A percentile compares a stretch with the other conserved stretches of the same genome.
Conservation (phyloP, 2,888 invertebrate genomes). For the Odontomyia ornata region DNA sequence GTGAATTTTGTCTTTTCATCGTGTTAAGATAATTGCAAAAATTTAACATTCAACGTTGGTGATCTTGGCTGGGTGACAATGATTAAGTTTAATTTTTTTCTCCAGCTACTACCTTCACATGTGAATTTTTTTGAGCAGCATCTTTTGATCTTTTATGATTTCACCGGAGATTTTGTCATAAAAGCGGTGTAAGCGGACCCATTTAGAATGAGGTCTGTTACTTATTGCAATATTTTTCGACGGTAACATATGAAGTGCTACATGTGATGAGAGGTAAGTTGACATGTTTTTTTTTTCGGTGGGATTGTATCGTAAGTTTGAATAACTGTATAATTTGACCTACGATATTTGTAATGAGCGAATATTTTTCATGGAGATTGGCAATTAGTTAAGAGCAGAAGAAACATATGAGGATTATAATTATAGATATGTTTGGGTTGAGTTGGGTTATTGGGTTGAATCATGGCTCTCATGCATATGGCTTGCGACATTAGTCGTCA, state of each 20-base stretch:
- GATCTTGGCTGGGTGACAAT: slow-evolving; percentile 16
- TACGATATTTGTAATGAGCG: not conserved
- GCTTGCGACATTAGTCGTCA: no score
- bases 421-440: no score
- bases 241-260: not conserved
- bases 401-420: no score
- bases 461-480: no score
- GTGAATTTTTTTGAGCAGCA: not conserved
- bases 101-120: no score
- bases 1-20: not conserved
- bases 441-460: no score
- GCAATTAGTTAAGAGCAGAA: no score
- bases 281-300: not conserved
- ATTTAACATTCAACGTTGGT: slow-evolving; percentile 5
- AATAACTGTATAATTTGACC: slow-evolving; percentile 29
- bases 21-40: slow-evolving; percentile 20
- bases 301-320: slow-evolving; percentile 11
- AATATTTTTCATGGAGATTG: no score
- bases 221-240: slow-evolving; percentile 2
- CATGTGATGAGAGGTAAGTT: not conserved
- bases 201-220: slow-evolving; percentile 42
- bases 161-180: slow-evolving; percentile 35
- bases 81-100: slow-evolving; percentile 26
- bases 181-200: slow-evolving; percentile 42
- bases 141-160: not conserved